A percentile compares a stretch with the other conserved stretches of the same genome.
Conservation (phyloP, 2,888 invertebrate species). For the Steinernema hermaphroditum region DNA sequence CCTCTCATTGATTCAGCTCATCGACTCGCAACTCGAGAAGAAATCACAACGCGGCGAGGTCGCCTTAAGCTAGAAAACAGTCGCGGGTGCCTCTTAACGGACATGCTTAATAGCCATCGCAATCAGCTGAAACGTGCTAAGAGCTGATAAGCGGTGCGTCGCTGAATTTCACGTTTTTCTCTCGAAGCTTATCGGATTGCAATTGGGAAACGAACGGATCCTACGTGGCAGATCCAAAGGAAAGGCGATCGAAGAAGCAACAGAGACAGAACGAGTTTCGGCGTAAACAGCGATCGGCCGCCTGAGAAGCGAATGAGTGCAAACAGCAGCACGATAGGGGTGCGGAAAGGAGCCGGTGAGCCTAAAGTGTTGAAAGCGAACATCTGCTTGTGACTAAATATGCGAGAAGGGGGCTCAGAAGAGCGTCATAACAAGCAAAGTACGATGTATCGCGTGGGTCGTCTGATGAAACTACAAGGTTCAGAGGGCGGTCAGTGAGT, state of each 20-base stretch:
- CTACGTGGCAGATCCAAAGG: background rate
- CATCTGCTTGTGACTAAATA: too few relatives aligned
- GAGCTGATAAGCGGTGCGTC: background rate
- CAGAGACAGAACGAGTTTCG: background rate
- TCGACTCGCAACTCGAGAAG: too few relatives aligned
- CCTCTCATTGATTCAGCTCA: too few relatives aligned
- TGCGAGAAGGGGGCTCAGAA: too few relatives aligned
- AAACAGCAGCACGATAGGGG: too few relatives aligned
- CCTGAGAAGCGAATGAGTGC: background rate
- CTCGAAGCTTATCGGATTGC: background rate
- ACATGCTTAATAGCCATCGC: background rate
- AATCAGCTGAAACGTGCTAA: background rate
- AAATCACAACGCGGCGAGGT: background rate
- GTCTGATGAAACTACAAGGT: too few relatives aligned
- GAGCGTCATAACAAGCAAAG: too few relatives aligned
- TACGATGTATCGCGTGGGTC: too few relatives aligned
- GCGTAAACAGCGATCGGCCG: background rate
- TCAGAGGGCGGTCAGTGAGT: too few relatives aligned
- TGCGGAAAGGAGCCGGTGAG: too few relatives aligned
- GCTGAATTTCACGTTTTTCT: background rate
- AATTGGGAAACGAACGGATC: background rate
- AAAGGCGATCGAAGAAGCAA: background rate
- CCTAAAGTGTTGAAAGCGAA: too few relatives aligned
- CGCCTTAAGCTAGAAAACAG: background rate
- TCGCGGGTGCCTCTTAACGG: background rate